phyloP scores from a whole-genome alignment of 1,140 invertebrate species.

The Drosophila tristis region DNA sequence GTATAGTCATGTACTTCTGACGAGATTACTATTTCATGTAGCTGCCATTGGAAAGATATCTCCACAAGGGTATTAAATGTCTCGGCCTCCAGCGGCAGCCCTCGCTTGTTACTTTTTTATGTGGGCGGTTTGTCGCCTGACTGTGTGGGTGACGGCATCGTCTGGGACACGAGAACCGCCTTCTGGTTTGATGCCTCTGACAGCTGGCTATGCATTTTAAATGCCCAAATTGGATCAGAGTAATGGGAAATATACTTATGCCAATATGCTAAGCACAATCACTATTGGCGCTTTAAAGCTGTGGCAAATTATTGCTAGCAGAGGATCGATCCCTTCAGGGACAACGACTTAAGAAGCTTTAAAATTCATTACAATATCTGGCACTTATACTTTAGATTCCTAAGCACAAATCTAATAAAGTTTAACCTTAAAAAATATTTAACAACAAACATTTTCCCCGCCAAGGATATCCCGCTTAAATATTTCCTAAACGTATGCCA shows the following conservation, averaged over 20 bases:
- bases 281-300: too few species aligned
- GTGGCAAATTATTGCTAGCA: too few species aligned
- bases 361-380: constrained; percentile 11
- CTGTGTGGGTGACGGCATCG: constrained; percentile 39
- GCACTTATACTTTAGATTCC: too few species aligned
- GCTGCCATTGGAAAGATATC: too few species aligned
- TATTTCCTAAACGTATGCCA: neutral
- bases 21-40: too few species aligned
- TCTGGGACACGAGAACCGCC: constrained; percentile 26
- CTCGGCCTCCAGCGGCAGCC: too few species aligned
- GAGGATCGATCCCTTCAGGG: too few species aligned
- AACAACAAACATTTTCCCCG: neutral
- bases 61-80: too few species aligned
- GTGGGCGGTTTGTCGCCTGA: constrained; percentile 39
- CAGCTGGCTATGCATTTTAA: constrained; percentile 62
- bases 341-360: too few species aligned
- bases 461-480: neutral
- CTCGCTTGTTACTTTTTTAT: neutral
- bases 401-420: too few species aligned
- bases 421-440: too few species aligned
- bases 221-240: constrained; percentile 60
- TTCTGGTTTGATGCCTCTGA: constrained; percentile 8
- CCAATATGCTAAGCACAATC: neutral
- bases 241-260: constrained; percentile 42
- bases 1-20: neutral